Evolutionary conservation across 2,797 vertebrate genomes (phyloP).

Genomic region (Masticophis lateralis): DNA sequence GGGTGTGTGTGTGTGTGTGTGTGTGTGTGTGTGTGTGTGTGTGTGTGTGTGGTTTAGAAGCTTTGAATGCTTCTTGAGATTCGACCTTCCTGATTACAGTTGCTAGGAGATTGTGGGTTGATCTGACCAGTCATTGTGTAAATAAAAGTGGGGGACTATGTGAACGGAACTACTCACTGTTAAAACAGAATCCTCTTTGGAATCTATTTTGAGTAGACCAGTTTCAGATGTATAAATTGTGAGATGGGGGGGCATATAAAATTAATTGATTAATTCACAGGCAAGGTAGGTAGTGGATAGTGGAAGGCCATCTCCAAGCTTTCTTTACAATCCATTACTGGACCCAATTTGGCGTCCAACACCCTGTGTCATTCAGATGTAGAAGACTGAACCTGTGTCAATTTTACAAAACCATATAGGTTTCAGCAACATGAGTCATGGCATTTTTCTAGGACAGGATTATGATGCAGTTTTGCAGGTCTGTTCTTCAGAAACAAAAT

Average conservation of each 20-base stretch:
- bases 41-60: neutral
- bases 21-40: rapidly evolving
- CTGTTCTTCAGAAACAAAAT: neutral
- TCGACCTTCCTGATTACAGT: neutral
- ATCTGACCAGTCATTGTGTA: neutral
- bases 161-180: neutral
- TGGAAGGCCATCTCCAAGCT: neutral
- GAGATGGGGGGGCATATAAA: neutral
- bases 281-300: neutral
- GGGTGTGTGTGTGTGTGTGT: rapidly evolving
- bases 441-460: neutral
- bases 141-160: neutral
- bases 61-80: neutral
- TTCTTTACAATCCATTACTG: neutral
- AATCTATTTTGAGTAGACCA: neutral
- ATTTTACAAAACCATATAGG: neutral
- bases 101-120: neutral
- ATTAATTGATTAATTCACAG: neutral
- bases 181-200: neutral
- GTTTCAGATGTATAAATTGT: neutral
- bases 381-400: neutral
- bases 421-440: neutral
- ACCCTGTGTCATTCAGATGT: neutral
- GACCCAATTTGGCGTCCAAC: neutral
- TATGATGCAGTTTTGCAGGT: neutral